These are phyloP conservation scores for Meteorus colon DNA, from an alignment of 2,888 invertebrate species.

Conservation along the genomic window DNA sequence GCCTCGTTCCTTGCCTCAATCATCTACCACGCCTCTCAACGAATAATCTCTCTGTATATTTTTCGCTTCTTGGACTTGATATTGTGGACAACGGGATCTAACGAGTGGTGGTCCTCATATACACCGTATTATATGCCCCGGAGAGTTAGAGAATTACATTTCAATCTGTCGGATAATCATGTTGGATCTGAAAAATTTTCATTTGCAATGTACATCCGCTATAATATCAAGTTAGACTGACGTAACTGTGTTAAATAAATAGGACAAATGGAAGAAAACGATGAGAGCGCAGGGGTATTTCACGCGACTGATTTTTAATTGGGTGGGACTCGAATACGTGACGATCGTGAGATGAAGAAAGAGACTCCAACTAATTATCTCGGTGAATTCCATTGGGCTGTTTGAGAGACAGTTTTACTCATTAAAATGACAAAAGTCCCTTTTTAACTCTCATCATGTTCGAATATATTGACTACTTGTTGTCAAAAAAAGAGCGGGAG, in stretches of 20 bases:
- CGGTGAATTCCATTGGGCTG: conserved; percentile 25
- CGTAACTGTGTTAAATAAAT: neutral
- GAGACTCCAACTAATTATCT: conserved; percentile 28
- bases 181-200: neutral
- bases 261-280: neutral
- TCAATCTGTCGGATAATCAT: neutral
- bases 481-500: neutral
- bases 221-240: neutral
- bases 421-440: conserved; percentile 35
- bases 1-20: neutral
- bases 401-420: conserved; percentile 14
- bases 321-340: conserved; percentile 33
- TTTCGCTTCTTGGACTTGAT: neutral
- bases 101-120: conserved; percentile 43
- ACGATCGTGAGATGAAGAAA: conserved; percentile 2
- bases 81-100: conserved; percentile 47
- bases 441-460: conserved; percentile 24
- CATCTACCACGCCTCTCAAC: conserved; percentile 30
- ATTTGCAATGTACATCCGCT: neutral
- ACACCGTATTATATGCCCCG: neutral
- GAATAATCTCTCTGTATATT: neutral
- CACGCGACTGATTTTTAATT: conserved; percentile 30
- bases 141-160: conserved; percentile 1
- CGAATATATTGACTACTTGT: conserved; percentile 35
- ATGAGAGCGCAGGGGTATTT: neutral